A percentile compares a stretch with the other conserved stretches of the same genome.
Evolutionary conservation across 2,888 invertebrate species (phyloP).

Genomic region (Anarsia innoxiella): DNA sequence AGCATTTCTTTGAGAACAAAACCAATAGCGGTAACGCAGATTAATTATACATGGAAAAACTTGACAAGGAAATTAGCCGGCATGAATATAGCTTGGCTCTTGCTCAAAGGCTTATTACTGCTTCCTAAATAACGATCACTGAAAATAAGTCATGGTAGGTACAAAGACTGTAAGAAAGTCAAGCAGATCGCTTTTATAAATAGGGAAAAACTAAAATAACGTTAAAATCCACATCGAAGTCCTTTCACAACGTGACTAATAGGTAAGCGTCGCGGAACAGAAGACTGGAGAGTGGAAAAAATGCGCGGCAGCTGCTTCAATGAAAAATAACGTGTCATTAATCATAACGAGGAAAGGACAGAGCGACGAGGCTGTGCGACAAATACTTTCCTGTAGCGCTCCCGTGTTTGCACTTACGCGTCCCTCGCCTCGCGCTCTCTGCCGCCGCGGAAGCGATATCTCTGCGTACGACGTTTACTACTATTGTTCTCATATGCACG

Average conservation of each 20-base stretch:
- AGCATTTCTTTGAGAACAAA: too few relatives aligned
- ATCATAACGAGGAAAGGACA: slow-evolving; percentile 66
- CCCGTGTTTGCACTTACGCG: slow-evolving; percentile 39
- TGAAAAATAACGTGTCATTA: slow-evolving; percentile 70
- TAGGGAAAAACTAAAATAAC: slow-evolving; percentile 35
- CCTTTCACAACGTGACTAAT: slow-evolving; percentile 62
- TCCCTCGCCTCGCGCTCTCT: slow-evolving; percentile 18
- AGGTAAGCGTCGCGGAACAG: slow-evolving; percentile 59
- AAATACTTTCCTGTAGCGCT: slow-evolving; percentile 54
- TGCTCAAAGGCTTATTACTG: not conserved
- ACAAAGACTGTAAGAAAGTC: slow-evolving; percentile 11
- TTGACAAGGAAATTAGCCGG: not conserved
- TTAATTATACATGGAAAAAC: too few relatives aligned
- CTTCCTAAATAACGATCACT: not conserved
- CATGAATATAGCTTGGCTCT: not conserved
- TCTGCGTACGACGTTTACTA: slow-evolving; percentile 35
- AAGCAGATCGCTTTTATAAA: slow-evolving; percentile 34
- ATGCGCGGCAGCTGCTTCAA: slow-evolving; percentile 65
- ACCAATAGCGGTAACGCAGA: too few relatives aligned
- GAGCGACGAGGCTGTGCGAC: slow-evolving; percentile 57
- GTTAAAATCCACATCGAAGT: slow-evolving; percentile 50
- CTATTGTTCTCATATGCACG: slow-evolving; percentile 38
- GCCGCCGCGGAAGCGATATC: slow-evolving; percentile 32
- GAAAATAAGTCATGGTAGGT: not conserved
- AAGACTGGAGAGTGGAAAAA: slow-evolving; percentile 62